These are phyloP conservation scores for Ictidomys tridecemlineatus DNA, from an alignment of 2,113 vertebrate species.

Conservation along the genomic window DNA sequence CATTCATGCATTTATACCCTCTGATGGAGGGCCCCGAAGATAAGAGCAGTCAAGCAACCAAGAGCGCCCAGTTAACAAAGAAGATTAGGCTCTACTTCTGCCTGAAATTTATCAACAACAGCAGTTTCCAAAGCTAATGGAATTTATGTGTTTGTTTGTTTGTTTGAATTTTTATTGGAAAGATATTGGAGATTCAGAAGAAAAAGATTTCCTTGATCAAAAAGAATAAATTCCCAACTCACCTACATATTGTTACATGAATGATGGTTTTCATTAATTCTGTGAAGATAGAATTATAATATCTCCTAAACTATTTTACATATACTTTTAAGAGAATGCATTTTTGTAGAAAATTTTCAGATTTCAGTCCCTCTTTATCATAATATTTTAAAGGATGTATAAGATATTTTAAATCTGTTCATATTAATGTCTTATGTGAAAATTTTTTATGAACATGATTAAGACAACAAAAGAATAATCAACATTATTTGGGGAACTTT, in stretches of 20 bases:
- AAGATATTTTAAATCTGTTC: neutral
- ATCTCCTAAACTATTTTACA: neutral
- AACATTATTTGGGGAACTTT: neutral
- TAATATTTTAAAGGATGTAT: neutral
- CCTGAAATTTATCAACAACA: conserved; percentile 58
- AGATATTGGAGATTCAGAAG: neutral
- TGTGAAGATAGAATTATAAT: conserved; percentile 53
- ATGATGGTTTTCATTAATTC: conserved; percentile 64
- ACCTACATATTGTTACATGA: conserved; percentile 55
- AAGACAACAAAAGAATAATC: neutral
- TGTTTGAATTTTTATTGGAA: neutral
- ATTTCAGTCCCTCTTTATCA: neutral
- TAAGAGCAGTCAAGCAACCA: conserved; percentile 65
- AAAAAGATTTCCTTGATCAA: conserved; percentile 59
- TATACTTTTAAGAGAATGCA: neutral
- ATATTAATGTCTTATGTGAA: neutral
- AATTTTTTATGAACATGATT: neutral
- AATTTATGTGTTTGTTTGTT: neutral
- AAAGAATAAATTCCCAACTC: conserved; percentile 62
- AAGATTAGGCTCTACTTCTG: conserved; percentile 50
- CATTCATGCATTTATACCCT: conserved; percentile 57
- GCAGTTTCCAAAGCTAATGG: conserved; percentile 23
- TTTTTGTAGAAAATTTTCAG: neutral
- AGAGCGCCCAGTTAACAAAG: conserved; percentile 77
- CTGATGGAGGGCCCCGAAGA: conserved; percentile 23